Conservation (phyloP, 2,888 invertebrate genomes). For the Archips xylosteana region DNA sequence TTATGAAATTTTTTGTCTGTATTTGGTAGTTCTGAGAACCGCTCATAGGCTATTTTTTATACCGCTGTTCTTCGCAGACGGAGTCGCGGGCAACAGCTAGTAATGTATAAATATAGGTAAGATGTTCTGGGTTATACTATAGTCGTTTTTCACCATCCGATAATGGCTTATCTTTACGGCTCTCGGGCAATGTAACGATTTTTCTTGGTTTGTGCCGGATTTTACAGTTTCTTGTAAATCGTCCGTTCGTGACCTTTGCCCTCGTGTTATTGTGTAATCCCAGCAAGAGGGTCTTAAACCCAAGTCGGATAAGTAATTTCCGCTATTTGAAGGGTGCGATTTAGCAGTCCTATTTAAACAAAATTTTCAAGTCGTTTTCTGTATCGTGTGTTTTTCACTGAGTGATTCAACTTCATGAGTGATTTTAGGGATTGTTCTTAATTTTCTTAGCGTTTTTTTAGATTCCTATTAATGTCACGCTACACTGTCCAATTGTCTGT, state of each 20-base stretch:
- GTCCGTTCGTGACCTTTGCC: slow-evolving; percentile 1
- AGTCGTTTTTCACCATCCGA: not conserved
- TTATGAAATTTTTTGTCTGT: too few species aligned
- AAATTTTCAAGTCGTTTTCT: not conserved
- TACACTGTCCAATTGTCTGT: too few species aligned
- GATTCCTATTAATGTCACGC: too few species aligned
- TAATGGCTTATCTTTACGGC: not conserved
- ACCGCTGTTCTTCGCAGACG: too few species aligned
- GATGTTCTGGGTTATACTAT: too few species aligned
- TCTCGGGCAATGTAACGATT: not conserved
- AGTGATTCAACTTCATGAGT: not conserved
- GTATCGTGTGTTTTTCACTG: not conserved
- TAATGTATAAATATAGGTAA: too few species aligned
- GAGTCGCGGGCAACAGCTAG: too few species aligned
- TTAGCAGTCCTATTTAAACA: not conserved
- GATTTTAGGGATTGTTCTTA: not conserved
- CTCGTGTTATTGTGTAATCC: not conserved
- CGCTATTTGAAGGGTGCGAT: not conserved
- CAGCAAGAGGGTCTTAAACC: not conserved
- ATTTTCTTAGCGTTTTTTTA: not conserved
- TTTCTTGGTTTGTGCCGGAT: not conserved
- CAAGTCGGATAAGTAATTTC: slow-evolving; percentile 3
- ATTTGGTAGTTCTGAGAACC: too few species aligned
- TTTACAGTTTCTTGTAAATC: not conserved
- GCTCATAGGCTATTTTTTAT: too few species aligned